Conservation (phyloP, 2,888 invertebrate species). For the Phlogophora meticulosa region DNA sequence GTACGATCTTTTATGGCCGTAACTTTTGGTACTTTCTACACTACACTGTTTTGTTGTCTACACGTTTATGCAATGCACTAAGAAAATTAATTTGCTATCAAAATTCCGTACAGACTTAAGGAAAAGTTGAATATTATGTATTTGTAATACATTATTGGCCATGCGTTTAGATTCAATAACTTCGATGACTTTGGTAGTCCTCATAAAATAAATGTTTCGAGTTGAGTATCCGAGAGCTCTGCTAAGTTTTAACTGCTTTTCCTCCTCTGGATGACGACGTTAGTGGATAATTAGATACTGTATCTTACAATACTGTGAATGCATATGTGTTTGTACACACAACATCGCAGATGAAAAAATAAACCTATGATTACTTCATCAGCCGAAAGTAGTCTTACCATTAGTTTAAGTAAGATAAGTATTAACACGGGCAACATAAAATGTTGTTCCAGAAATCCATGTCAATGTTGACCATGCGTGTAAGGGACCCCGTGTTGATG, state of each 20-base stretch:
- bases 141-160: constrained; percentile 24
- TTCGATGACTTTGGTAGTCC: constrained; percentile 4
- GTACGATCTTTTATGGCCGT: constrained; percentile 73
- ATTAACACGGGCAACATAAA: neutral
- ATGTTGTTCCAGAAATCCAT: constrained; percentile 6
- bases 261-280: no score
- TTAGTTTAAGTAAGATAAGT: neutral
- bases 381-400: neutral
- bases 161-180: neutral
- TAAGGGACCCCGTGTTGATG: constrained; percentile 63
- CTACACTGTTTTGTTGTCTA: constrained; percentile 68
- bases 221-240: no score
- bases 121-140: constrained; percentile 39
- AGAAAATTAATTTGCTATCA: constrained; percentile 53
- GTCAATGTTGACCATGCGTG: constrained; percentile 51
- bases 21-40: constrained; percentile 79
- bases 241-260: no score
- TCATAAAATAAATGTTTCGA: constrained; percentile 1
- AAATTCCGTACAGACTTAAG: constrained; percentile 35
- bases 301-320: no score
- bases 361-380: no score
- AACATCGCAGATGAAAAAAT: no score
- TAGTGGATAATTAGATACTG: no score
- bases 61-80: constrained; percentile 69
- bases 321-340: no score